Conservation (phyloP, 2,888 invertebrate species). For the Diarsia dahlii region DNA sequence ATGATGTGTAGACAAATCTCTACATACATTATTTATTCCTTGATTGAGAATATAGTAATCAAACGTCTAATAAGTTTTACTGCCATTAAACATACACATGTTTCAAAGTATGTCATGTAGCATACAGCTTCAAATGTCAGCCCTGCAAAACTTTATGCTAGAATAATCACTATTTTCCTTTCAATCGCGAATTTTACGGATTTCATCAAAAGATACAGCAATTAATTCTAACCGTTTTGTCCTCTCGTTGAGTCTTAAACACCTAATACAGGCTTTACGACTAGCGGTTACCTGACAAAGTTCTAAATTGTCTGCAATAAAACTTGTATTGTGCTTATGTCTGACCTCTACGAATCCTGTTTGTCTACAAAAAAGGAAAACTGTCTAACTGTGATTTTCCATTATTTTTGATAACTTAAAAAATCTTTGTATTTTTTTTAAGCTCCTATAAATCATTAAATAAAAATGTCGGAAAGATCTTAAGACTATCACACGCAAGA, state of each 20-base stretch:
- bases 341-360: conserved; percentile 56
- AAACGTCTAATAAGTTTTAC: neutral
- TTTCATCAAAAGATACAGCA: conserved; percentile 9
- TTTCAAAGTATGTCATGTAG: conserved; percentile 17
- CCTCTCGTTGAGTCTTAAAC: conserved; percentile 23
- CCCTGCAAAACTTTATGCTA: neutral
- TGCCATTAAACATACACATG: neutral
- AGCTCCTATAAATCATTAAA: conserved; percentile 22
- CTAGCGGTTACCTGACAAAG: conserved; percentile 54
- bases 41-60: neutral
- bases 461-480: conserved; percentile 53
- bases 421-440: neutral
- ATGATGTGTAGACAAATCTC: neutral
- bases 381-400: conserved; percentile 27
- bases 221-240: conserved; percentile 51
- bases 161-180: neutral
- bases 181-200: neutral
- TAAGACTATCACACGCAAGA: conserved; percentile 55
- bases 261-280: conserved; percentile 47
- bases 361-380: conserved; percentile 45
- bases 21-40: neutral
- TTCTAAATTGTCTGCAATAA: conserved; percentile 59
- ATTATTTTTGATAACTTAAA: neutral
- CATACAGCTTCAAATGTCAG: neutral
- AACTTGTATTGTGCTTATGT: conserved; percentile 46